These are phyloP conservation scores for Linhomoeus sp. DNA, from an alignment of 2,888 invertebrate genomes.

Conservation along the genomic window DNA sequence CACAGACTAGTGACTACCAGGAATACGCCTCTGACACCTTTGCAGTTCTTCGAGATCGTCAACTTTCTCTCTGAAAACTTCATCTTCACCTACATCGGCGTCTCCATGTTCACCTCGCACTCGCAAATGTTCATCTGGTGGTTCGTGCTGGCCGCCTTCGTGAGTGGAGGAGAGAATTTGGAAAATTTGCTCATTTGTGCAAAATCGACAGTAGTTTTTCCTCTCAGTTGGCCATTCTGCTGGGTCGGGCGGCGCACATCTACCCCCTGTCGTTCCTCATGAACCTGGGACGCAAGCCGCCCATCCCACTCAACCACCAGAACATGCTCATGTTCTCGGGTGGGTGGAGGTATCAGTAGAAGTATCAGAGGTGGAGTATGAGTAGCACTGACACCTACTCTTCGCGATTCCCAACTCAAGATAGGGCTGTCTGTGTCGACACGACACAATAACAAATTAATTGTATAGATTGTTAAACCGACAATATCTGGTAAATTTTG, in stretches of 20 bases:
- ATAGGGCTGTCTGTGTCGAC: no score
- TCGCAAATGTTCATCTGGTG: conserved; percentile 46
- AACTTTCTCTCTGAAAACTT: conserved; percentile 94
- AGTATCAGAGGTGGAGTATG: no score
- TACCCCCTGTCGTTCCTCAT: conserved; percentile 79
- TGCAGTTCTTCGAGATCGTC: conserved; percentile 56
- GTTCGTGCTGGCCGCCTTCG: conserved; percentile 78
- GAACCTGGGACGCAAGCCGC: conserved; percentile 71
- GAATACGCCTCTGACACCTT: no score
- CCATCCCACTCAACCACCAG: conserved; percentile 78
- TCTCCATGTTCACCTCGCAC: conserved; percentile 82
- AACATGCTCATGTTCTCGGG: conserved; percentile 94
- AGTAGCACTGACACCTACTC: no score
- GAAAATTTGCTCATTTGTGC: neutral
- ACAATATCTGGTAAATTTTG: no score
- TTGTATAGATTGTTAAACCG: no score
- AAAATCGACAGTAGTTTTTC: no score
- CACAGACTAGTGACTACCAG: no score
- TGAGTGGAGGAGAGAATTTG: conserved; percentile 35
- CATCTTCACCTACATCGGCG: conserved; percentile 93
- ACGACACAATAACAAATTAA: no score
- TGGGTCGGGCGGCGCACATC: conserved; percentile 69
- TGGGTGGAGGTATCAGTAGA: no score
- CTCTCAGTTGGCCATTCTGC: conserved; percentile 57
- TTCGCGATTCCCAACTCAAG: no score